Conservation (phyloP, 2,888 invertebrate species). For the Drosophila macrospina region DNA sequence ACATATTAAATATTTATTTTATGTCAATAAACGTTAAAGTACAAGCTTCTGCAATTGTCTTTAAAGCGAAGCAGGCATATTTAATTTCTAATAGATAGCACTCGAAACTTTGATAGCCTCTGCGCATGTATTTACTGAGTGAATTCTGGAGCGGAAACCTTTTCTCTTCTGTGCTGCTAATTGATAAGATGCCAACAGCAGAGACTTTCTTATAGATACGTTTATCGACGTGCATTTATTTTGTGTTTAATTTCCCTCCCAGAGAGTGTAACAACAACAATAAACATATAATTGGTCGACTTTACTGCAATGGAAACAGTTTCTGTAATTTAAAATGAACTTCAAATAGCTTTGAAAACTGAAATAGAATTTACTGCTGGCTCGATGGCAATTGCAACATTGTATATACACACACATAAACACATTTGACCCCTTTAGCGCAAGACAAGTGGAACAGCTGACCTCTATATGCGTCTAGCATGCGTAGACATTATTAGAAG, state of each 20-base stretch:
- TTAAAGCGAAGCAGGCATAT: conserved; percentile 9
- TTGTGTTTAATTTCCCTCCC: neutral
- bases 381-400: neutral
- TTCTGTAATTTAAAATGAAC: neutral
- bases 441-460: conserved; percentile 29
- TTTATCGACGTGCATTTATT: neutral
- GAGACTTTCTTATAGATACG: neutral
- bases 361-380: neutral
- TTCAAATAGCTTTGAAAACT: neutral
- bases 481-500: neutral
- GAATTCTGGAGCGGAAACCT: conserved; percentile 6
- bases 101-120: neutral
- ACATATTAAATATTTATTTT: neutral
- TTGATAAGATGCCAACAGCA: conserved; percentile 2
- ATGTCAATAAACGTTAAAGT: conserved; percentile 15
- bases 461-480: conserved; percentile 44
- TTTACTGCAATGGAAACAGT: neutral
- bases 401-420: neutral
- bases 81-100: conserved; percentile 5
- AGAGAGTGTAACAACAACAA: neutral
- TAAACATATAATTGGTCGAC: neutral
- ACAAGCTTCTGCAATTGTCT: neutral
- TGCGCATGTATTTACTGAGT: neutral
- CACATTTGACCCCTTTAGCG: conserved; percentile 26
- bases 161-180: neutral